A percentile compares a stretch with the other conserved stretches of the same genome.
These are phyloP conservation scores for Tridacna crocea DNA, from an alignment of 2,888 invertebrate genomes.

Conservation along the genomic window DNA sequence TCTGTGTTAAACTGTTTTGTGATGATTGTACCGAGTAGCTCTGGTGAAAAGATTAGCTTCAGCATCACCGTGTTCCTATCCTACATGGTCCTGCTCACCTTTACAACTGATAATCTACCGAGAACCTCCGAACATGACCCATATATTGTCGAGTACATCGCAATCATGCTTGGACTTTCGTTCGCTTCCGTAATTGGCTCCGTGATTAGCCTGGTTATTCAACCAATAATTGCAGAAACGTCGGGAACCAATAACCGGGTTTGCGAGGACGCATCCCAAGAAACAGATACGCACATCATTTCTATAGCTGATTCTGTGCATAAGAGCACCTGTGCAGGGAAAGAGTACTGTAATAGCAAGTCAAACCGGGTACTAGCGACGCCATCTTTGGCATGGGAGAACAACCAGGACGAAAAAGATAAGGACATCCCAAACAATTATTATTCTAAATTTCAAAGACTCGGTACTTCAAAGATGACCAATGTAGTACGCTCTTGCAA, in stretches of 20 bases:
- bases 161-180: constrained; percentile 11
- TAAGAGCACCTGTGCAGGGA: no score
- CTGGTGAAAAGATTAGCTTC: constrained; percentile 45
- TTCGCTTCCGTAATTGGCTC: constrained; percentile 11
- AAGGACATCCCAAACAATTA: no score
- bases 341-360: no score
- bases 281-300: background rate
- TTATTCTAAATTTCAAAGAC: no score
- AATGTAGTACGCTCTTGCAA: no score
- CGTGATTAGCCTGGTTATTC: constrained; percentile 18
- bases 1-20: constrained; percentile 38
- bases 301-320: background rate
- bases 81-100: constrained; percentile 42
- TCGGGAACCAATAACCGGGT: background rate
- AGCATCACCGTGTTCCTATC: constrained; percentile 41
- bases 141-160: constrained; percentile 21
- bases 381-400: no score
- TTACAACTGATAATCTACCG: constrained; percentile 32
- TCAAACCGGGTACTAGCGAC: no score
- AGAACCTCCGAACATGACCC: constrained; percentile 32
- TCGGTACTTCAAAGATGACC: no score
- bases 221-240: background rate
- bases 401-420: no score
- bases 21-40: constrained; percentile 33
- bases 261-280: background rate